phyloP scores from a whole-genome alignment of 2,888 invertebrate species.

The Clitarchus hookeri region DNA sequence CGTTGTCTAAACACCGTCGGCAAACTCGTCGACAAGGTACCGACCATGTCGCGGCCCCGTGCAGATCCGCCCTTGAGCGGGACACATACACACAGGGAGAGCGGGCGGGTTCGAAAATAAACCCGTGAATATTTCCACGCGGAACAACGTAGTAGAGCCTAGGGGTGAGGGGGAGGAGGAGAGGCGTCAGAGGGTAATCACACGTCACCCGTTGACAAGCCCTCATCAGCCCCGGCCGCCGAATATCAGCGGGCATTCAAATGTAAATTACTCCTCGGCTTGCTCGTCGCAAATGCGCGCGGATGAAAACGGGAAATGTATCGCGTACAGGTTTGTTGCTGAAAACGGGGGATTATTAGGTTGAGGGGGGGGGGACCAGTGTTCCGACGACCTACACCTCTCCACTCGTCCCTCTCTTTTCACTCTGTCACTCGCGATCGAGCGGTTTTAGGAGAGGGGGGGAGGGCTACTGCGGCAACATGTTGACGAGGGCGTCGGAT shows the following conservation, averaged over 20 bases:
- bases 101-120: neutral
- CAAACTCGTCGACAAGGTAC: neutral
- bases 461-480: too few species aligned
- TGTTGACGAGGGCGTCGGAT: too few species aligned
- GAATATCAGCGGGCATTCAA: neutral
- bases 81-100: neutral
- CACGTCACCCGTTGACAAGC: neutral
- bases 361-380: too few species aligned
- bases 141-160: too few species aligned
- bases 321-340: neutral
- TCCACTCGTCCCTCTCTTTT: too few species aligned
- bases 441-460: too few species aligned
- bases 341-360: too few species aligned
- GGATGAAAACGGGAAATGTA: neutral
- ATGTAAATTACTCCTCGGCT: neutral
- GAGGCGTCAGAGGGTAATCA: neutral
- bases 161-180: too few species aligned
- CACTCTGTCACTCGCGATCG: too few species aligned
- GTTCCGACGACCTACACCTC: too few species aligned
- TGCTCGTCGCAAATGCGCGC: neutral
- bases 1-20: neutral
- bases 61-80: neutral
- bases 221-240: neutral
- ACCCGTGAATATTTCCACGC: conserved; percentile 14
- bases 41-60: neutral